Conservation (phyloP, 53 echinoderm and acorn worm species). For the Luidia sarsii region DNA sequence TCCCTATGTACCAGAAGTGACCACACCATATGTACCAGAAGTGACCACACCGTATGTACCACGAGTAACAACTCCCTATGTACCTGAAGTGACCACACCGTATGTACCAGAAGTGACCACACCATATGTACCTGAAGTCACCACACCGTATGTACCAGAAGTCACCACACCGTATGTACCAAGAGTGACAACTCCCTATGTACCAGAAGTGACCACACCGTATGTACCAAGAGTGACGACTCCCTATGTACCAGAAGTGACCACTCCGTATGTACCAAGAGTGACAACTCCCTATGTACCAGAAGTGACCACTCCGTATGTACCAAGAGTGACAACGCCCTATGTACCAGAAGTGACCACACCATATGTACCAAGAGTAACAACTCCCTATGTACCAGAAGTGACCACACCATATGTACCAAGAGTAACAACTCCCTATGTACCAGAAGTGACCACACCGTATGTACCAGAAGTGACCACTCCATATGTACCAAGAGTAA, state of each 20-base stretch:
- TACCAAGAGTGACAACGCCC: background rate
- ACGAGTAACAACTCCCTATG: too few relatives aligned
- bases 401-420: background rate
- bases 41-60: background rate
- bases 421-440: too few relatives aligned
- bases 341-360: slow-evolving; percentile 4
- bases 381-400: too few relatives aligned
- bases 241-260: too few relatives aligned
- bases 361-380: background rate
- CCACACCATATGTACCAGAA: background rate
- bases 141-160: background rate
- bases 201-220: background rate
- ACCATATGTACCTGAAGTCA: background rate
- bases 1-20: background rate
- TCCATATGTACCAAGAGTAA: slow-evolving; percentile 6
- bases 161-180: slow-evolving; percentile 11
- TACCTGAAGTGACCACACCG: too few relatives aligned
- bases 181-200: background rate
- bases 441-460: background rate
- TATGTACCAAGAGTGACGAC: too few relatives aligned
- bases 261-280: too few relatives aligned
- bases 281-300: slow-evolving; percentile 3
- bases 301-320: background rate
- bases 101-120: slow-evolving; percentile 10
- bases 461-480: background rate